Evolutionary conservation across 2,113 vertebrate genomes (phyloP).

Genomic region (Perca schrenkii): DNA sequence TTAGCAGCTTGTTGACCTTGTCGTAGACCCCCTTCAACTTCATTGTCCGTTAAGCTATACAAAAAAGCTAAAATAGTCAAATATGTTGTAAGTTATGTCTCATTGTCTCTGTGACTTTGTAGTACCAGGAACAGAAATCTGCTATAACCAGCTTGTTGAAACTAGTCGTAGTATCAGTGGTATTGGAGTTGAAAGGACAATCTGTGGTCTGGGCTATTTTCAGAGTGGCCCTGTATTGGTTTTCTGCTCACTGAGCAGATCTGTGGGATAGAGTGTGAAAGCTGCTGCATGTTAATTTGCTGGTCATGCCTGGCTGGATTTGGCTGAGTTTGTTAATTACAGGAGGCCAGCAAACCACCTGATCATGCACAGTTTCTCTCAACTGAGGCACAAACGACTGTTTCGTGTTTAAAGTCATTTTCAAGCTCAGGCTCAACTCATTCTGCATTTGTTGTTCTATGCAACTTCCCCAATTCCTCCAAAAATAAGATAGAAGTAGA

Average conservation of each 20-base stretch:
- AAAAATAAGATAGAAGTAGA: conserved; percentile 6
- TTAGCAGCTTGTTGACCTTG: not conserved
- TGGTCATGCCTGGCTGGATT: conserved; percentile 79
- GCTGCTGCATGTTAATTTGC: conserved; percentile 80
- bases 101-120: conserved; percentile 3
- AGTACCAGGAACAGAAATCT: conserved; percentile 11
- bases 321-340: conserved; percentile 83
- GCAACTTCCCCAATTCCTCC: not conserved
- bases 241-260: conserved; percentile 77
- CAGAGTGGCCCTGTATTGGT: conserved; percentile 67
- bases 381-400: conserved; percentile 36
- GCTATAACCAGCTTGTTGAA: conserved; percentile 29
- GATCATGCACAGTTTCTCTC: conserved; percentile 70
- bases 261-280: conserved; percentile 74
- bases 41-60: not conserved
- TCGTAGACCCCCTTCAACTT: not conserved
- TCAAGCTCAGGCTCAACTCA: not conserved
- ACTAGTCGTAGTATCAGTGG: conserved; percentile 15
- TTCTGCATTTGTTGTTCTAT: not conserved
- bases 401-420: conserved; percentile 19
- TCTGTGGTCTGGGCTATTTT: conserved; percentile 60
- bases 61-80: not conserved
- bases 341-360: conserved; percentile 77
- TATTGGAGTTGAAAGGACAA: conserved; percentile 51
- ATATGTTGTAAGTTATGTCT: not conserved